Evolutionary conservation across 2,888 invertebrate genomes (phyloP).

Genomic region (Podotricha telesiphe): DNA sequence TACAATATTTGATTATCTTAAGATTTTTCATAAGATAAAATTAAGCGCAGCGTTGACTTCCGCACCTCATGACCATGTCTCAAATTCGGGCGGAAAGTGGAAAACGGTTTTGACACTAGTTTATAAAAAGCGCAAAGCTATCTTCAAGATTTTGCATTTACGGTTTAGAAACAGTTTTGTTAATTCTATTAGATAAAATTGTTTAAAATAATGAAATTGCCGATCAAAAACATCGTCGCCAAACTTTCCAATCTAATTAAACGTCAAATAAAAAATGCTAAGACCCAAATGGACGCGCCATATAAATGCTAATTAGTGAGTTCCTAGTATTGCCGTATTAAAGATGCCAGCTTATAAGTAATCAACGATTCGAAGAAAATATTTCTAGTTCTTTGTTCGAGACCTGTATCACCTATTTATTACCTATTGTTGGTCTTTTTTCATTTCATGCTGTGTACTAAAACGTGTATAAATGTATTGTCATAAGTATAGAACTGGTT

Average conservation of each 20-base stretch:
- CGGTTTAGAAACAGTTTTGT: too few relatives aligned
- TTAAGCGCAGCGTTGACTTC: too few relatives aligned
- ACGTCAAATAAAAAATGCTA: slow-evolving; percentile 6
- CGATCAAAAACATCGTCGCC: slow-evolving; percentile 1
- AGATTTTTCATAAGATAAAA: too few relatives aligned
- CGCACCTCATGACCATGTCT: too few relatives aligned
- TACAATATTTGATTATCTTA: too few relatives aligned
- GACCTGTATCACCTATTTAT: slow-evolving; percentile 20
- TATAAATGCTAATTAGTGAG: slow-evolving; percentile 14
- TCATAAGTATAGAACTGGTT: background rate
- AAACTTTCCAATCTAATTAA: slow-evolving; percentile 17
- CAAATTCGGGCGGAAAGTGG: too few relatives aligned
- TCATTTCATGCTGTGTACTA: background rate
- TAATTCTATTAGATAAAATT: background rate
- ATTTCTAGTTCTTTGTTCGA: slow-evolving; percentile 16
- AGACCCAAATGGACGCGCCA: background rate
- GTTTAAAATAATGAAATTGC: background rate
- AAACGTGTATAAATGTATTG: background rate
- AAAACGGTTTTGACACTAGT: too few relatives aligned
- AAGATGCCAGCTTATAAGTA: slow-evolving; percentile 16
- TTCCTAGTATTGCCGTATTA: slow-evolving; percentile 12
- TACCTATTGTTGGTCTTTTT: slow-evolving; percentile 11
- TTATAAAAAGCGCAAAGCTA: too few relatives aligned
- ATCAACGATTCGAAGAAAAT: slow-evolving; percentile 20
- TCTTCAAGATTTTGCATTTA: too few relatives aligned